Conservation (phyloP, 2,888 invertebrate genomes). For the Drosophila peninsularis region DNA sequence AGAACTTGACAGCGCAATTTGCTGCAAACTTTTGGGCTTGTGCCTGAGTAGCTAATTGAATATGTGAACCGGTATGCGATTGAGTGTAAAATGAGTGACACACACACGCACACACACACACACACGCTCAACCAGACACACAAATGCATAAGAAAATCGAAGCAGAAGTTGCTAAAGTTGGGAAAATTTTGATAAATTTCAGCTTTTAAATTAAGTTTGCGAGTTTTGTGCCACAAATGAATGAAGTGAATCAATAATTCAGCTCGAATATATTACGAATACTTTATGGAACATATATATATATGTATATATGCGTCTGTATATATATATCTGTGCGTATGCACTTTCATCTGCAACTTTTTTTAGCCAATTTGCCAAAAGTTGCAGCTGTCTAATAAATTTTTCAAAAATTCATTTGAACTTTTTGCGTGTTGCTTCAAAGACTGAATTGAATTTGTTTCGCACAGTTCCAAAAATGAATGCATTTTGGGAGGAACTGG, state of each 20-base stretch:
- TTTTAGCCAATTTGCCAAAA: conserved; percentile 58
- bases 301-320: not conserved
- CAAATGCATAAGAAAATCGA: not conserved
- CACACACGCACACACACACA: conserved; percentile 6
- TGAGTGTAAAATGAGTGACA: conserved; percentile 73
- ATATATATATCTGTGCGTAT: conserved; percentile 9
- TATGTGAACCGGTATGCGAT: conserved; percentile 69
- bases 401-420: conserved; percentile 53
- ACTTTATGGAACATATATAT: not conserved
- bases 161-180: not conserved
- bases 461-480: conserved; percentile 15
- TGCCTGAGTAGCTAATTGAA: conserved; percentile 68
- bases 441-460: conserved; percentile 22
- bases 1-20: conserved; percentile 50
- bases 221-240: conserved; percentile 58
- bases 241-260: conserved; percentile 41
- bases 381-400: conserved; percentile 65
- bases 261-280: conserved; percentile 34
- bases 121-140: not conserved
- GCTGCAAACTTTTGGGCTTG: conserved; percentile 29
- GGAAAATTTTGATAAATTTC: conserved; percentile 17
- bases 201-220: conserved; percentile 57
- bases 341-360: conserved; percentile 49
- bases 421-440: conserved; percentile 22
- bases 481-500: conserved; percentile 26